Base-by-base conservation (phyloP, 2,888 invertebrate species). In the Priocnemis perturbator region DNA sequence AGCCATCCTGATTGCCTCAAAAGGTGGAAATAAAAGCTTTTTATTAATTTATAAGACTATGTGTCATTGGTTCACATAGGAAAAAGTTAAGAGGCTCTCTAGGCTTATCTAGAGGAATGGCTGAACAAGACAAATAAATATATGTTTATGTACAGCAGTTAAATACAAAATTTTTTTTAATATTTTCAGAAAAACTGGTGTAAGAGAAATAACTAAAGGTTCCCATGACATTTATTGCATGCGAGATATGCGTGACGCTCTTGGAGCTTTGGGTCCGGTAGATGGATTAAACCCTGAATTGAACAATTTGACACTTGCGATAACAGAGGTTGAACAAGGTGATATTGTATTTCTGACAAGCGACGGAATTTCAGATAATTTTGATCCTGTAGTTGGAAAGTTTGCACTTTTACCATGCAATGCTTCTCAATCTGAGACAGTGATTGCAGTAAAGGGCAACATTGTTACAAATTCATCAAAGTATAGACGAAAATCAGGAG, bases 311-410 rank as follows among this genome's bases (percentile, higher is more conserved):
- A 97, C 97, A 0, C 92, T 96, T 75, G 94, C 95, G 0, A 92
- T 97, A 91, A 96, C 95, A 0, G 93, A 94, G 69, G 91, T 95
- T 9, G 94, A 95, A 79, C 90, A 91, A 57, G 96, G 95, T 11
- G 97, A 97, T 85, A 93, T 97, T 71, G 94, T 97, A 26, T 95
- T 96, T 87, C 91, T 97, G 17, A 96, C 96, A 0, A 95, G 95
- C n/a, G 97, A 97, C 85, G 97, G 97, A 7, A 93, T 97, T 44
- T 95, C 96, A 5, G 97, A 97, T 86, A 97, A 97, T 88, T 96
- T 96, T 83, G 97, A 97, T 90, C 97, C 97, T 0, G 96, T 97
- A 37, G 96, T 97, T 66, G 96, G 96, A 30, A 95, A 95, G 89
- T 95, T 96, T 85, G 95, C 96, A 4, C 91, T 92, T 17, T 88